Evolutionary conservation across 2,888 invertebrate genomes (phyloP).

Genomic region (Mythimna impura): DNA sequence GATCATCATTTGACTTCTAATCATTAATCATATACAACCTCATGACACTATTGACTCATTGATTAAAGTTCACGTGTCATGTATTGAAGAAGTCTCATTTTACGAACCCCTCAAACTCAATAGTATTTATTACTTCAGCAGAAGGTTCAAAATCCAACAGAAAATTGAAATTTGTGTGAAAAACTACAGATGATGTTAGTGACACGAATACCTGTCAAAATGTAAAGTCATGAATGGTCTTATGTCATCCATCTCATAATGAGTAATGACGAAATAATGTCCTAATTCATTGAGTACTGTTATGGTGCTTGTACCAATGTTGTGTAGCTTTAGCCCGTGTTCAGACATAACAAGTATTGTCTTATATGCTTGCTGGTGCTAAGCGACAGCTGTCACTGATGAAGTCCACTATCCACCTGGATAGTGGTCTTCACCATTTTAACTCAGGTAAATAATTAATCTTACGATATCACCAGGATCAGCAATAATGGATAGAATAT

Average conservation of each 20-base stretch:
- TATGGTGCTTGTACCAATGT: conserved; percentile 1
- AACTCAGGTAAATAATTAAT: neutral
- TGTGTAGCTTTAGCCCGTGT: neutral
- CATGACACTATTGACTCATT: conserved; percentile 39
- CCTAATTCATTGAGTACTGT: conserved; percentile 15
- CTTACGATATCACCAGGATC: too few relatives aligned
- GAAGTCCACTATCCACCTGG: too few relatives aligned
- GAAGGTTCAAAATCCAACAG: conserved; percentile 4
- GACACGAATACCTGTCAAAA: conserved; percentile 39
- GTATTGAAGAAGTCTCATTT: conserved; percentile 12
- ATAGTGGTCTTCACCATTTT: neutral
- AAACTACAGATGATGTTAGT: conserved; percentile 10
- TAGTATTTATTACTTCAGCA: neutral
- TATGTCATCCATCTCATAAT: conserved; percentile 25
- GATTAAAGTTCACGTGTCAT: conserved; percentile 24
- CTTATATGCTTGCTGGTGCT: too few relatives aligned
- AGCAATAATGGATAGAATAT: too few relatives aligned
- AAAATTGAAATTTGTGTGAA: neutral
- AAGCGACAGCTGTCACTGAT: too few relatives aligned
- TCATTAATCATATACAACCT: conserved; percentile 39
- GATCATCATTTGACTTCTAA: conserved; percentile 15
- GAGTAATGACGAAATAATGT: conserved; percentile 24
- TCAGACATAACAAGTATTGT: neutral
- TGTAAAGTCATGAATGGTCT: conserved; percentile 26
- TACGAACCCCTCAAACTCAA: neutral